Evolutionary conservation across 1,140 invertebrate species (phyloP), one percentile per base, ranked within the genome.

Genomic region (Halotydeus destructor): DNA sequence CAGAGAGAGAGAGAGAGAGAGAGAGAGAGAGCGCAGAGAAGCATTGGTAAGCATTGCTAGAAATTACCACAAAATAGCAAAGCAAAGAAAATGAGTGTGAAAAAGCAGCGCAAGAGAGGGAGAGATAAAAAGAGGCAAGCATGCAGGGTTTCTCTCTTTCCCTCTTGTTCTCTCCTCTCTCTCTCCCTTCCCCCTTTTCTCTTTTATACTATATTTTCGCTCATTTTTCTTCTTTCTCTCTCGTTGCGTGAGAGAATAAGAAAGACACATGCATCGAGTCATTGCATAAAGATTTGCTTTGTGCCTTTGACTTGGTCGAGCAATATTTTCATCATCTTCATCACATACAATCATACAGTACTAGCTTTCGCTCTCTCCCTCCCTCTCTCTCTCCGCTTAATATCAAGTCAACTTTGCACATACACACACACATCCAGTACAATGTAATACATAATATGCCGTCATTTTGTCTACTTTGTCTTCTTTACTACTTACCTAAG

Each of bases 331-430:
- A 25, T 38, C 18, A 44, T 37, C 48, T 45, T 50, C 43, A 60
- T 48, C 6, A 55, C 56, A 9, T 55, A 54, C 28, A 60, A 46
- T 6, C 16, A 18, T 12, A 18, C 28, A 16, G 19, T 34, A 14
- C 22, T 33, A n/a, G 12, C 12, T 36, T 33, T 36, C 16, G 8
- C 12, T 36, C 28, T 32, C 5, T 38, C 34, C 19, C 5, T 41
- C 25, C 22, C 12, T n/a, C 18, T 11, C 38, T 33, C 16, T 12
- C 9, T 39, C n/a, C 19, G 27, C n/a, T 36, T 26, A n/a, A 19
- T 16, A 8, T 9, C 16, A 36, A 30, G 9, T 9, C 1, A 16
- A 33, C 14, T 19, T 33, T n/a, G 14, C 19, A 33, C 14, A 16
- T 33, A 19, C 31, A 33, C 19, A 16, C n/a, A n/a, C n/a, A n/a